Conservation (phyloP, 2,888 invertebrate species). For the Hesperia comma region DNA sequence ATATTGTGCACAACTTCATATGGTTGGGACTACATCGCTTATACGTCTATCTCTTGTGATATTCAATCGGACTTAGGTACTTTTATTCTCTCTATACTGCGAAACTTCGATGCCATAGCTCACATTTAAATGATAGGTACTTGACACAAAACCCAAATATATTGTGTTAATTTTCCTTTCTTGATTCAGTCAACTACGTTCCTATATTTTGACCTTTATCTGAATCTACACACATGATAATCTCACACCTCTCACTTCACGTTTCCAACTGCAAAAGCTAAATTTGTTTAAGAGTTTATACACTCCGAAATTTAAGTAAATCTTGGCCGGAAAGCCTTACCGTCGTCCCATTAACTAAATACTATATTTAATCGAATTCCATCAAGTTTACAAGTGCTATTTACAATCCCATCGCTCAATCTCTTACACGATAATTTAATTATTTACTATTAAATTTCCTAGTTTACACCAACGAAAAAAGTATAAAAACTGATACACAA, state of each 20-base stretch:
- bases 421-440: conserved; percentile 28
- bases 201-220: not conserved
- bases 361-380: conserved; percentile 53
- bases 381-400: conserved; percentile 63
- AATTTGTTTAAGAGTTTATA: conserved; percentile 4
- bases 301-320: not conserved
- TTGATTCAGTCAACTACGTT: too few species aligned
- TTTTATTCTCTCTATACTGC: too few species aligned
- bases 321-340: conserved; percentile 12
- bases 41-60: too few species aligned
- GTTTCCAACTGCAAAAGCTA: conserved; percentile 33
- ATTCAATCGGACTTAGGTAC: too few species aligned
- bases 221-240: not conserved
- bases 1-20: too few species aligned
- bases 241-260: not conserved
- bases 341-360: conserved; percentile 54
- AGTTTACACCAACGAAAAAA: conserved; percentile 18
- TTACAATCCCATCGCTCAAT: conserved; percentile 51
- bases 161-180: too few species aligned
- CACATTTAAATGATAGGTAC: too few species aligned
- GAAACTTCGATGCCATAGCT: too few species aligned
- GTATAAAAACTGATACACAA: conserved; percentile 28
- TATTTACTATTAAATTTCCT: conserved; percentile 38
- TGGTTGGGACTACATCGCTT: too few species aligned
- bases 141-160: too few species aligned